Evolutionary conservation across 1,140 invertebrate species (phyloP), one percentile per base, ranked within the genome.

Genomic region (Vanessa tameamea): DNA sequence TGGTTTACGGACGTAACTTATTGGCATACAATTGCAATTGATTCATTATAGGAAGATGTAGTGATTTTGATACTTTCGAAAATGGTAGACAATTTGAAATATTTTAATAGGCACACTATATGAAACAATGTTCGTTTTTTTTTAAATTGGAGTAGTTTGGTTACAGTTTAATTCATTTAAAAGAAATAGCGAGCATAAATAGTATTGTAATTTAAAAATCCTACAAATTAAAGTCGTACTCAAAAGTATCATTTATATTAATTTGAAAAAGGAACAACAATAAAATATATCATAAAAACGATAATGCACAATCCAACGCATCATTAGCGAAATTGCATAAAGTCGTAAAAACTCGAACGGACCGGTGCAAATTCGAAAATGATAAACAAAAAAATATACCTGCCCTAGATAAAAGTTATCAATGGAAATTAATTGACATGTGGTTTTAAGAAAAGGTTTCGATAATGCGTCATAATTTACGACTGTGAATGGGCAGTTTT

Each of bases 271-370:
- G 14, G n/a, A 53, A 53, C n/a, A 53, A 53, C n/a, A 4, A 16
- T 55, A 11, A 61, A 23, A 31, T 55, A 71, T n/a, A 9, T 59
- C 14, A 59, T 26, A 84, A 84, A 82, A 84, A 73, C 75, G 82
- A 79, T 80, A 83, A 84, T 69, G 75, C 63, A 59, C 83, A 80
- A 87, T 89, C 81, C 65, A 74, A 78, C 72, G 78, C 73, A 82
- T 87, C 87, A 82, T 88, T 89, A 89, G 82, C 72, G 65, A 82
- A 87, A 87, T 85, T 88, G 79, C 77, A 73, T 83, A 81, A 86
- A 87, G 82, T 75, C 78, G 77, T 83, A 87, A 88, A 88, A 89
- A 85, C 65, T 59, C 69, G 75, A 84, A 84, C 75, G 77, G 74
- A 83, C 75, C 70, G 82, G 85, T 88, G 86, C 84, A 82, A 90